Evolutionary conservation across 2,888 invertebrate genomes (phyloP).

Genomic region (Dasypolia templi): DNA sequence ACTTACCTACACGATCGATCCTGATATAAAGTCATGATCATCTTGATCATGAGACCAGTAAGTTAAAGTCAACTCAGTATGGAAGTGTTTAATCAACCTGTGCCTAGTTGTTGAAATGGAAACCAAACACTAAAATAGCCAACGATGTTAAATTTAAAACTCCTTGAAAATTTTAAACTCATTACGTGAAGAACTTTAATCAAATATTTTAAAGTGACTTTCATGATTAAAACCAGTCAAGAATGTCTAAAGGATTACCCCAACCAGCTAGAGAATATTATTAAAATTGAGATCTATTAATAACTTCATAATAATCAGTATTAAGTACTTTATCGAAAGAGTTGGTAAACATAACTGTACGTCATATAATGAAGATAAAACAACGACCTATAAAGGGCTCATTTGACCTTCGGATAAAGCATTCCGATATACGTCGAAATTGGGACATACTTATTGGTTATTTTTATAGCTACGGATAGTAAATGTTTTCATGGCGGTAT

Average conservation of each 20-base stretch:
- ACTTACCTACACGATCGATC: background rate
- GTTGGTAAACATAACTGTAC: conserved; percentile 1
- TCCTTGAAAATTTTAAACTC: background rate
- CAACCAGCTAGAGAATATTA: conserved; percentile 4
- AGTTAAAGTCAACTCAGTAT: conserved; percentile 9
- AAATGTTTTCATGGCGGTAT: background rate
- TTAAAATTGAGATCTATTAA: conserved; percentile 17
- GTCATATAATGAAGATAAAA: conserved; percentile 30
- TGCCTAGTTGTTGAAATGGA: background rate
- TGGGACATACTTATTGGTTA: conserved; percentile 14
- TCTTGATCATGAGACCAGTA: background rate
- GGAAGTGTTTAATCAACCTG: conserved; percentile 9
- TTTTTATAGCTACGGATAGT: background rate
- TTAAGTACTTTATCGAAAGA: conserved; percentile 14
- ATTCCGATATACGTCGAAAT: conserved; percentile 23
- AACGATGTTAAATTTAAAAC: background rate
- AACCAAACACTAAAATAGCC: background rate
- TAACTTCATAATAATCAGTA: conserved; percentile 8
- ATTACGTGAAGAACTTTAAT: background rate
- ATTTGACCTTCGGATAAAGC: conserved; percentile 44
- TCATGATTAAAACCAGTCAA: background rate
- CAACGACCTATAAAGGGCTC: conserved; percentile 27
- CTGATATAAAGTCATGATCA: background rate
- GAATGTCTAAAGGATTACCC: background rate
- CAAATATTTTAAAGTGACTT: background rate